Evolutionary conservation across 2,888 invertebrate genomes (phyloP).

Genomic region (Drosophila monieri): DNA sequence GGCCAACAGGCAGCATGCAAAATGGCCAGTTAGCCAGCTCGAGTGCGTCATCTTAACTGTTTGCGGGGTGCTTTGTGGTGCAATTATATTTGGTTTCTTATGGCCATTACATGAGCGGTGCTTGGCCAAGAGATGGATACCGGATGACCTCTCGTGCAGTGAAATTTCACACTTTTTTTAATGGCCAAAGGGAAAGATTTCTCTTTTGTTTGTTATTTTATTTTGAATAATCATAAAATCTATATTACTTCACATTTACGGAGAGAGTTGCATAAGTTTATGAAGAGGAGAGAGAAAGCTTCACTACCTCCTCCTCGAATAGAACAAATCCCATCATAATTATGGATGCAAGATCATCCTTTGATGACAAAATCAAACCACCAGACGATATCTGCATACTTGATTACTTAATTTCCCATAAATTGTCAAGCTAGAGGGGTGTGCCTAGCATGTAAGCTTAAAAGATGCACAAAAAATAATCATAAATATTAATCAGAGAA

Average conservation of each 20-base stretch:
- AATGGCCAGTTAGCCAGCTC: constrained; percentile 39
- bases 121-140: constrained; percentile 10
- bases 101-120: constrained; percentile 29
- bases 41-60: constrained; percentile 36
- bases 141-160: constrained; percentile 26
- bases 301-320: not conserved
- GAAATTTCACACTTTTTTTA: constrained; percentile 36
- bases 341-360: constrained; percentile 30
- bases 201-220: constrained; percentile 15
- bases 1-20: constrained; percentile 27
- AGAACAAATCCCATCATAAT: constrained; percentile 15
- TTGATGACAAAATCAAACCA: constrained; percentile 12
- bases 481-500: constrained; percentile 43
- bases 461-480: not conserved
- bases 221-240: constrained; percentile 47
- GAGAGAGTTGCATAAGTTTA: constrained; percentile 17
- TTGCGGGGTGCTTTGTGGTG: constrained; percentile 15
- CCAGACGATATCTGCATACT: constrained; percentile 58
- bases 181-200: constrained; percentile 32
- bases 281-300: constrained; percentile 3
- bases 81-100: constrained; percentile 29
- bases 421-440: constrained; percentile 16
- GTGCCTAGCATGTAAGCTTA: not conserved
- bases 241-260: constrained; percentile 27
- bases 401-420: constrained; percentile 66